These are phyloP conservation scores for Plutomurus gul DNA, from an alignment of 1,140 invertebrate species.

Conservation along the genomic window DNA sequence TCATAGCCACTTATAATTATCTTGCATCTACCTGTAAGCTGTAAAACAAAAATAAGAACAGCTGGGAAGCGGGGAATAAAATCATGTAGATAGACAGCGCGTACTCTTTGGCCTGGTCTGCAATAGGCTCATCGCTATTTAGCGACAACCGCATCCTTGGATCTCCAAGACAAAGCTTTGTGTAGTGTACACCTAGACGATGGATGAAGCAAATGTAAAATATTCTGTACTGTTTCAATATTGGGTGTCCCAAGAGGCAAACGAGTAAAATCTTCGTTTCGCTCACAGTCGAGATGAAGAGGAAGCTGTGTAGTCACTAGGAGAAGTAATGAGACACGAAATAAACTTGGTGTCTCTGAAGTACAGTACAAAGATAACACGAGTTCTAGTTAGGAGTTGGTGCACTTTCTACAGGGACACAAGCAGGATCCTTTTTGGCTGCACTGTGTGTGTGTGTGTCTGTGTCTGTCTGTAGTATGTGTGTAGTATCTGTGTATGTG, in stretches of 20 bases:
- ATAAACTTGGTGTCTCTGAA: not conserved
- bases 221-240: not conserved
- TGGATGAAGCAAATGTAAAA: not conserved
- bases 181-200: not conserved
- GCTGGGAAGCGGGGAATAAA: conserved; percentile 27
- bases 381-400: not conserved
- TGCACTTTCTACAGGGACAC: not conserved
- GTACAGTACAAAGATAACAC: not conserved
- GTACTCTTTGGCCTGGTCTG: not conserved
- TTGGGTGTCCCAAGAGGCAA: not conserved
- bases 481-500: not conserved
- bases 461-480: not conserved
- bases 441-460: not conserved
- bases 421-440: not conserved
- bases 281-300: conserved; percentile 16
- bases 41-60: conserved; percentile 31
- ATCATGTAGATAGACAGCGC: not conserved
- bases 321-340: conserved; percentile 23
- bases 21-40: not conserved
- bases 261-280: conserved; percentile 7
- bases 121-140: not conserved
- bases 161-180: not conserved
- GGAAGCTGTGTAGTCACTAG: not conserved
- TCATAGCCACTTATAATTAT: not conserved
- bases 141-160: conserved; percentile 12